A percentile compares a stretch with the other conserved stretches of the same genome.
phyloP scores from a whole-genome alignment of 2,113 vertebrate genomes.

The Gopherus flavomarginatus region DNA sequence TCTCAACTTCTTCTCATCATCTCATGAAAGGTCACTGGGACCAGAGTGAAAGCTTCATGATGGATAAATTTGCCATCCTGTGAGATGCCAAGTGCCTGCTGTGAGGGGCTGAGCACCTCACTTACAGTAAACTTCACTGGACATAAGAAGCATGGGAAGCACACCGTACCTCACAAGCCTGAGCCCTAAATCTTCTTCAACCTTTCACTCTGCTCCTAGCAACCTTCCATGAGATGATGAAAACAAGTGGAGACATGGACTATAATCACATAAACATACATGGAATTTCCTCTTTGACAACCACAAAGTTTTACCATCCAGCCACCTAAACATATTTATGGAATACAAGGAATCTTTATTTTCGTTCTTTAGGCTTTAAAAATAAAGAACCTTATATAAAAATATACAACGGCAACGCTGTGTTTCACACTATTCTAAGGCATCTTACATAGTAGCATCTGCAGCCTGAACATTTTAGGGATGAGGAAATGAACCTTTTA shows the following conservation, averaged over 20 bases:
- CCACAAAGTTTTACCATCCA: slow-evolving; percentile 46
- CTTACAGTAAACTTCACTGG: not conserved
- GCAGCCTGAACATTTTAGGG: not conserved
- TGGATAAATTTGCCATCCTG: not conserved
- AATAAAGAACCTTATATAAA: slow-evolving; percentile 54
- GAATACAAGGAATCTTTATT: slow-evolving; percentile 43
- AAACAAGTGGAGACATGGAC: slow-evolving; percentile 50
- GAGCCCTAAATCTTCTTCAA: slow-evolving; percentile 32
- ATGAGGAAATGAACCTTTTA: slow-evolving; percentile 37
- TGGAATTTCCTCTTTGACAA: slow-evolving; percentile 57
- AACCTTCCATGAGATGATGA: slow-evolving; percentile 50
- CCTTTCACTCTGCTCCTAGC: slow-evolving; percentile 24
- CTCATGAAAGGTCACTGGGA: not conserved
- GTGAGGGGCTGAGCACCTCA: slow-evolving; percentile 1
- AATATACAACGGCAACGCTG: slow-evolving; percentile 26
- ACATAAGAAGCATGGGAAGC: not conserved
- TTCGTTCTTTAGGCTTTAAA: slow-evolving; percentile 58
- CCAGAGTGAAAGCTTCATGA: not conserved
- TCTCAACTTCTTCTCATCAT: not conserved
- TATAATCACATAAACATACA: slow-evolving; percentile 43
- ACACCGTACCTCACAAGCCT: not conserved
- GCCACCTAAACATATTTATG: slow-evolving; percentile 51
- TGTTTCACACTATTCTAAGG: slow-evolving; percentile 3
- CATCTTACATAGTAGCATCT: not conserved
- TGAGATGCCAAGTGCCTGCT: not conserved